Base-by-base conservation (phyloP, 1,140 invertebrate genomes). In the Metaphire vulgaris region DNA sequence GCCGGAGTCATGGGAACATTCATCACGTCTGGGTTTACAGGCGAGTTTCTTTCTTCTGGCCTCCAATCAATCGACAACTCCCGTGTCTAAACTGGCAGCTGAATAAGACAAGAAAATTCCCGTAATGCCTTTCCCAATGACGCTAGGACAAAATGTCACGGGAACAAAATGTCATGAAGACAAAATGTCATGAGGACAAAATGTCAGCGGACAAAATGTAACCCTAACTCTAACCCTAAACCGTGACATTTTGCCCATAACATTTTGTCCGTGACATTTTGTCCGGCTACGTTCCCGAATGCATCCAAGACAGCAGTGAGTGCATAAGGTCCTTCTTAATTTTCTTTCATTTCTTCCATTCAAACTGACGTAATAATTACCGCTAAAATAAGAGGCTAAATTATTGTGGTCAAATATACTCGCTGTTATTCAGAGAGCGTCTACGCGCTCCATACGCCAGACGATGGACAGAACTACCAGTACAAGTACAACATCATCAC, bases 391-490 rank as follows among this genome's bases (percentile, higher is more conserved):
- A 56, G 6, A 6, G 6, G 21, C 21, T 12, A 56, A 56, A 56
- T 56, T 56, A 56, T 56, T 56, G 6, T 56, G 41, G n/a, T n/a
- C n/a, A n/a, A n/a, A n/a, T n/a, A 56, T 56, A 21, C 41, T 56
- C 21, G 6, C 6, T 12, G 6, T 56, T 12, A 56, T 56, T 56
- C 41, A 56, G 41, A 56, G 6, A 56, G 21, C 21, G 41, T 56
- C 41, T 56, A 56, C 41, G 41, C 6, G 41, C 41, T 56, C 6
- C 41, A 56, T 6, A 56, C 41, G 21, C 41, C 41, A 56, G 41
- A 56, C 26, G 67, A 69, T 26, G 67, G 67, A 69, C 67, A 31
- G n/a, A 26, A 69, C 67, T 69, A 69, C 67, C 6, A 26, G 67
- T 69, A 69, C 67, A 26, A 12, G n/a, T 69, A 69, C 67, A 31